phyloP scores from a whole-genome alignment of 2,888 invertebrate genomes.

The Andrena bucephala region DNA sequence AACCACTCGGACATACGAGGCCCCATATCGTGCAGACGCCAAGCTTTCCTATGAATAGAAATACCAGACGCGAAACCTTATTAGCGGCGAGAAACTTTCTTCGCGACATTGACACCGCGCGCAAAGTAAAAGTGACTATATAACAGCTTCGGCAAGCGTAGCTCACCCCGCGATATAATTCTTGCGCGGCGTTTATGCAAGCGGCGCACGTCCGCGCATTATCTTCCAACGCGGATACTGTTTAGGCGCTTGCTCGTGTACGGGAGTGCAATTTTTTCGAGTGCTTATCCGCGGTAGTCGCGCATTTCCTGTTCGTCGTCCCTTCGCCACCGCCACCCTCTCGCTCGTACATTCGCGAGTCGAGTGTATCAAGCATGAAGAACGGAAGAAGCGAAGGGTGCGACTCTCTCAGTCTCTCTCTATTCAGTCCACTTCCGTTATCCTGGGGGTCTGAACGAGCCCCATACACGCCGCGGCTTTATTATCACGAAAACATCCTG shows the following conservation, averaged over 20 bases:
- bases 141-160: background rate
- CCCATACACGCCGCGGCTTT: conserved; percentile 62
- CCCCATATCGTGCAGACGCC: too few species aligned
- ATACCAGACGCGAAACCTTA: background rate
- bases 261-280: conserved; percentile 70
- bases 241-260: conserved; percentile 32
- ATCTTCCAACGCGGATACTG: conserved; percentile 40
- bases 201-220: conserved; percentile 70
- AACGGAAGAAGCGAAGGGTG: conserved; percentile 79
- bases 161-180: background rate
- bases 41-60: too few species aligned
- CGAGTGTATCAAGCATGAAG: conserved; percentile 70
- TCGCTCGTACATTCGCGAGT: conserved; percentile 49
- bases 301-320: conserved; percentile 62
- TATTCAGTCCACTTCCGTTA: conserved; percentile 76
- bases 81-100: background rate
- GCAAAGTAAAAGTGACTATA: too few species aligned
- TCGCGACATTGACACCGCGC: background rate
- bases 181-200: conserved; percentile 50
- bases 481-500: conserved; percentile 74
- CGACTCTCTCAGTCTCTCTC: conserved; percentile 60
- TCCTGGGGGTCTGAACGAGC: conserved; percentile 69
- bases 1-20: too few species aligned
- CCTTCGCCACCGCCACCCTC: conserved; percentile 31
- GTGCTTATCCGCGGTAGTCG: conserved; percentile 73